Percentiles rank a stretch among this genome's conserved stretches.
phyloP scores from a whole-genome alignment of 2,797 vertebrate genomes.

The Octomys mimax region DNA sequence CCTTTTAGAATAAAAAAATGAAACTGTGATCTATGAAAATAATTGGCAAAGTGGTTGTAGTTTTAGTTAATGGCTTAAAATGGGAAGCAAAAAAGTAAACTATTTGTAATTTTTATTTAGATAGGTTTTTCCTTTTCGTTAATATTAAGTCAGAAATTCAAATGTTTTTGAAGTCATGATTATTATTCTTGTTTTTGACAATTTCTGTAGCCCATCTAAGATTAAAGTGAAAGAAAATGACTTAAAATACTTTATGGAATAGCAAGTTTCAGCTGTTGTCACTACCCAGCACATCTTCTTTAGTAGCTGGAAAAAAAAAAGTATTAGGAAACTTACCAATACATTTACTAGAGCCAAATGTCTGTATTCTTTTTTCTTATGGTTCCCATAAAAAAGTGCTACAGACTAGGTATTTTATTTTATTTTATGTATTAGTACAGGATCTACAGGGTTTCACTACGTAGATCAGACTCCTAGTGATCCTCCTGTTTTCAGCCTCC shows the following conservation, averaged over 20 bases:
- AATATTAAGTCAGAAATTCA: constrained; percentile 28
- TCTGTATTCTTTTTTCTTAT: not conserved
- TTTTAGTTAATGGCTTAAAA: constrained; percentile 39
- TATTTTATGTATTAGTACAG: too few relatives aligned
- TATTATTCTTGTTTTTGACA: constrained; percentile 43
- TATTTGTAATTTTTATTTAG: constrained; percentile 24
- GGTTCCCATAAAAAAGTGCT: not conserved
- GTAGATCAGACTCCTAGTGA: too few relatives aligned
- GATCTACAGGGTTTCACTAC: too few relatives aligned
- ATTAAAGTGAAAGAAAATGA: constrained; percentile 45
- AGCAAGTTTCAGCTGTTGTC: not conserved
- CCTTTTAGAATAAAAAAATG: too few relatives aligned
- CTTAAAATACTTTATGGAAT: constrained; percentile 2
- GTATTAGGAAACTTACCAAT: not conserved
- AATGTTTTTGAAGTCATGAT: constrained; percentile 48
- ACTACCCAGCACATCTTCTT: not conserved
- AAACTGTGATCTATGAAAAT: not conserved
- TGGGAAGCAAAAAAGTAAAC: not conserved
- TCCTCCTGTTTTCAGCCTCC: too few relatives aligned
- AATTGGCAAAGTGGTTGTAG: not conserved
- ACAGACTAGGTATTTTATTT: not conserved
- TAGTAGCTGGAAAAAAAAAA: not conserved
- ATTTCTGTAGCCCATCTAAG: not conserved
- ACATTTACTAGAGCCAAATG: not conserved
- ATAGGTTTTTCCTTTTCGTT: not conserved